Conservation (phyloP, 2,888 invertebrate genomes). For the Noctua janthina region DNA sequence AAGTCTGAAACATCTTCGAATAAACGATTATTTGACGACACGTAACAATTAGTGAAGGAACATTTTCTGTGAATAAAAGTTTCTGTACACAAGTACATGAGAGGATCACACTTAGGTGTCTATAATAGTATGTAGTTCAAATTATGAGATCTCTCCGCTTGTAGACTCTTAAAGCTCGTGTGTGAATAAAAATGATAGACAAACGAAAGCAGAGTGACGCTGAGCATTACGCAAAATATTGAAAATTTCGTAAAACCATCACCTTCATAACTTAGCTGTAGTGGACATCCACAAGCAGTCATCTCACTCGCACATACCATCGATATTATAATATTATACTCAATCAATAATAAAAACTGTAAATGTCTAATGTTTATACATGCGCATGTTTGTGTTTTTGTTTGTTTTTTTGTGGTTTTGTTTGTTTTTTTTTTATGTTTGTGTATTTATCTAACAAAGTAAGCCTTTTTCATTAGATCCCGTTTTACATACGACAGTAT, state of each 20-base stretch:
- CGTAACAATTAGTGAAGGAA: conserved; percentile 76
- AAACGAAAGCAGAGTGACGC: conserved; percentile 3
- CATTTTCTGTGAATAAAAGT: conserved; percentile 76
- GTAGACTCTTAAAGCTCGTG: neutral
- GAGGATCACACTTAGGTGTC: conserved; percentile 72
- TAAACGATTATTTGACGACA: conserved; percentile 71
- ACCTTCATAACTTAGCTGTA: neutral
- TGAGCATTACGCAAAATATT: neutral
- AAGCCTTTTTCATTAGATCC: conserved; percentile 65
- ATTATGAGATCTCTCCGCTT: neutral
- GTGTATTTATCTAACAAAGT: conserved; percentile 41
- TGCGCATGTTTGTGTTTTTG: too few relatives aligned
- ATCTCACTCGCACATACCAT: neutral
- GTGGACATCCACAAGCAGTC: too few relatives aligned
- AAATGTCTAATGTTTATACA: neutral
- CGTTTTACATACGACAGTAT: conserved; percentile 62
- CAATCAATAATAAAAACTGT: neutral
- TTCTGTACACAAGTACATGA: conserved; percentile 65
- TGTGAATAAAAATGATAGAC: neutral
- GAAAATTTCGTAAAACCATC: conserved; percentile 5
- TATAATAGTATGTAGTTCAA: conserved; percentile 79
- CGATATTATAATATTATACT: neutral
- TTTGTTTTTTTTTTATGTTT: too few relatives aligned
- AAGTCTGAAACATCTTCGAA: conserved; percentile 71
- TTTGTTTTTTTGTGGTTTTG: too few relatives aligned